phyloP scores from a whole-genome alignment of 2,888 invertebrate genomes.

The Thymelicus sylvestris region DNA sequence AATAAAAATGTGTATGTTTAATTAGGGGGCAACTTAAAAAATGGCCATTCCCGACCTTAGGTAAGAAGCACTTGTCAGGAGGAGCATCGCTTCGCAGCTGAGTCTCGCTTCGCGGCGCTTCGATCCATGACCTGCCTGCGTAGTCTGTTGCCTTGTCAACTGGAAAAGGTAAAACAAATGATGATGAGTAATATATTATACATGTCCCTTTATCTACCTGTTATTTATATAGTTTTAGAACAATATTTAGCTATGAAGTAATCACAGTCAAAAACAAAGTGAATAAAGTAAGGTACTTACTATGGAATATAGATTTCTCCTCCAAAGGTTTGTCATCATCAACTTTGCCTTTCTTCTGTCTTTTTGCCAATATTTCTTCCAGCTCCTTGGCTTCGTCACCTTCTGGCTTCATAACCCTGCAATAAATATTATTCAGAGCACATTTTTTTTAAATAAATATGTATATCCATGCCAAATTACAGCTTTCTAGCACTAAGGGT shows the following conservation, averaged over 20 bases:
- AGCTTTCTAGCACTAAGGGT: too few relatives aligned
- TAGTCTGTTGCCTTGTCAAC: slow-evolving; percentile 98
- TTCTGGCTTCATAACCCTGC: slow-evolving; percentile 92
- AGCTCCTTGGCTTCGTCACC: slow-evolving; percentile 97
- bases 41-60: slow-evolving; percentile 84
- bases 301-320: slow-evolving; percentile 97
- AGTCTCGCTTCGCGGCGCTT: slow-evolving; percentile 92
- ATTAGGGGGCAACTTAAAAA: too few relatives aligned
- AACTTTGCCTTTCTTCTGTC: slow-evolving; percentile 94
- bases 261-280: too few relatives aligned
- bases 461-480: too few relatives aligned
- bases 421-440: slow-evolving; percentile 20
- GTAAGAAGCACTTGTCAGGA: slow-evolving; percentile 97
- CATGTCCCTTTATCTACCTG: too few relatives aligned
- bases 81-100: slow-evolving; percentile 87
- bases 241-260: too few relatives aligned
- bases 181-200: too few relatives aligned
- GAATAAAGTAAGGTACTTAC: slow-evolving; percentile 77
- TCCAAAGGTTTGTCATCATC: slow-evolving; percentile 97
- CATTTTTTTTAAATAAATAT: too few relatives aligned
- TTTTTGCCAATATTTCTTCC: slow-evolving; percentile 96
- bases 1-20: too few relatives aligned
- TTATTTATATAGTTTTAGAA: too few relatives aligned
- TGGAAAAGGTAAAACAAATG: slow-evolving; percentile 64
- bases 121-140: slow-evolving; percentile 97